Base-by-base conservation (phyloP, 2,797 vertebrate species). In the Oryzias dopingdopingensis region DNA sequence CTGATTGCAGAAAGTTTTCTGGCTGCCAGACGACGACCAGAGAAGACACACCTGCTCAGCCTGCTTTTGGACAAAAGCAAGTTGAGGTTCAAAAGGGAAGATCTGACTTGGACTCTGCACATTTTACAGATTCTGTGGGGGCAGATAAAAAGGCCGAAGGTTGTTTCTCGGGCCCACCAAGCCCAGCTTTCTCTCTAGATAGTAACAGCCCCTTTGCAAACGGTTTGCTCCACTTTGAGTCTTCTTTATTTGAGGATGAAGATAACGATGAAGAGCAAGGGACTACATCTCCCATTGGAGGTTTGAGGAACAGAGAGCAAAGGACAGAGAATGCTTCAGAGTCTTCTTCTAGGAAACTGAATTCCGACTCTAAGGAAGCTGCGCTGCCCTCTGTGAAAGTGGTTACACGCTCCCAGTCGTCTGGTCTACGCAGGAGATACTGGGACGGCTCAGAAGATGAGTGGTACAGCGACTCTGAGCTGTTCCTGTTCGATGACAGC, bases 221-320 rank as follows among this genome's bases (percentile, higher is more conserved):
- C 4, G 90, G 90, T 51, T 82, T 90, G 61, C 86, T 93, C 29
- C 92, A 92, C 68, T 93, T 93, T 48, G 91, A 92, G n/a, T 93
- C 92, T 1, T 89, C 91, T 63, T 70, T 92, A 72, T 92, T 92
- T 32, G 92, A 91, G 66, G 91, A 91, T 6, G 89, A 91, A 0
- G 87, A 90, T 40, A 76, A 81, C 10, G 50, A 75, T 0, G 80
- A 76, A 29, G 80, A 51, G 45, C 72, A 15, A 32, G 58, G 42
- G 65, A 40, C 18, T 0, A 32, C 0, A 17, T 61, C 62, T 0
- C 44, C 52, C 23, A 7, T 24, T 4, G 70, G 32, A 49, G 70
- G 29, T 7, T 50, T 45, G 4, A 65, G n/a, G 55, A 76, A 69
- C n/a, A 73, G 65, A 45, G 60, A 8, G 0, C 62, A 82, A 1